Conservation (phyloP, 2,888 invertebrate genomes). For the Pyrrhia umbra region DNA sequence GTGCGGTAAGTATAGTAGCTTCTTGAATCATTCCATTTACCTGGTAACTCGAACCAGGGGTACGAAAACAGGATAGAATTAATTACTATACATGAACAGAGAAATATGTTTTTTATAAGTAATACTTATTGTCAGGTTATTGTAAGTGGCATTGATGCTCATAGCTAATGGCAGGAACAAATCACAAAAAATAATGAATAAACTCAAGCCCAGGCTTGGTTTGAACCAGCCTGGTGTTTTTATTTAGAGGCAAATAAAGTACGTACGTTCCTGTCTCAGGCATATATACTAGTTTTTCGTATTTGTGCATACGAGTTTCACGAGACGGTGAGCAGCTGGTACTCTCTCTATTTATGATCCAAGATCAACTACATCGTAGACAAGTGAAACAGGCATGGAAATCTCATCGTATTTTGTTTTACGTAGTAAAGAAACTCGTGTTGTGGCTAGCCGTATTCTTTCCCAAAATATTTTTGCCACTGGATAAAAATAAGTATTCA, state of each 20-base stretch:
- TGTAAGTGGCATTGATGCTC: too few species aligned
- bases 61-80: too few species aligned
- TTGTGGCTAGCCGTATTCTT: too few species aligned
- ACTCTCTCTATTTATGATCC: conserved; percentile 37
- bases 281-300: conserved; percentile 17
- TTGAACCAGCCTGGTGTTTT: not conserved
- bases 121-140: too few species aligned
- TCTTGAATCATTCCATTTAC: too few species aligned
- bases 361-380: conserved; percentile 2
- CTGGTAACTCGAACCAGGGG: too few species aligned
- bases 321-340: conserved; percentile 16
- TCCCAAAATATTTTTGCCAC: too few species aligned
- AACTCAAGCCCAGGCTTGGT: not conserved
- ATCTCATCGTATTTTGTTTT: not conserved
- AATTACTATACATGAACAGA: too few species aligned
- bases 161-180: too few species aligned
- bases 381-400: not conserved
- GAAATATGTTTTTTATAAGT: too few species aligned
- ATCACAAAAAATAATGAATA: not conserved
- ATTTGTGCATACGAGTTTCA: not conserved
- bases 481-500: too few species aligned
- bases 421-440: not conserved
- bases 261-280: conserved; percentile 1
- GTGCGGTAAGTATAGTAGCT: too few species aligned
- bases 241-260: conserved; percentile 13